Percentiles rank a stretch among this genome's conserved stretches.
Evolutionary conservation across 2,797 vertebrate species (phyloP).

Genomic region (Psittacula derbiana): DNA sequence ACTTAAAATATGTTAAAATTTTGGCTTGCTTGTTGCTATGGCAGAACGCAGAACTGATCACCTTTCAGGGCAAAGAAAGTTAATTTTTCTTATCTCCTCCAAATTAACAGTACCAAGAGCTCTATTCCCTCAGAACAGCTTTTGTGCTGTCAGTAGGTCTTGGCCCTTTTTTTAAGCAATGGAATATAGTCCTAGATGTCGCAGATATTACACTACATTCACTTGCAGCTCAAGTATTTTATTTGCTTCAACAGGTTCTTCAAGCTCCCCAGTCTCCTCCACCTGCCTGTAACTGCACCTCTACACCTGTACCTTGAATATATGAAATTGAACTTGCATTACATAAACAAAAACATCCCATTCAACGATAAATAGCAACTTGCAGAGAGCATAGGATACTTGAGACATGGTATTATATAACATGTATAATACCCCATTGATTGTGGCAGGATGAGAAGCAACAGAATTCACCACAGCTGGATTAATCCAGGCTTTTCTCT

Average conservation of each 20-base stretch:
- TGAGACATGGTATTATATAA: neutral
- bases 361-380: neutral
- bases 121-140: neutral
- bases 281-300: neutral
- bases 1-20: neutral
- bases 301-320: neutral
- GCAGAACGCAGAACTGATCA: neutral
- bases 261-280: neutral
- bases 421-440: neutral
- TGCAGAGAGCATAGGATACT: neutral
- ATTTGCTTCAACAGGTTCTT: neutral
- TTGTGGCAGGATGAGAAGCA: neutral
- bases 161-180: neutral
- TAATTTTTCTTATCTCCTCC: neutral
- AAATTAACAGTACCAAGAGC: neutral
- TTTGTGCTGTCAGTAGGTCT: neutral
- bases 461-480: neutral
- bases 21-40: neutral
- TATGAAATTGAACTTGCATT: neutral
- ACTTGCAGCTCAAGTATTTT: neutral
- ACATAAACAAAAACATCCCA: neutral
- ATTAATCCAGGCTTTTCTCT: neutral
- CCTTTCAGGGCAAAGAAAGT: neutral
- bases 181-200: neutral
- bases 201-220: neutral